Percentiles rank a stretch among this genome's conserved stretches.
Evolutionary conservation across 2,797 vertebrate genomes (phyloP).

Genomic region (Pseudotriccus pelzelni): DNA sequence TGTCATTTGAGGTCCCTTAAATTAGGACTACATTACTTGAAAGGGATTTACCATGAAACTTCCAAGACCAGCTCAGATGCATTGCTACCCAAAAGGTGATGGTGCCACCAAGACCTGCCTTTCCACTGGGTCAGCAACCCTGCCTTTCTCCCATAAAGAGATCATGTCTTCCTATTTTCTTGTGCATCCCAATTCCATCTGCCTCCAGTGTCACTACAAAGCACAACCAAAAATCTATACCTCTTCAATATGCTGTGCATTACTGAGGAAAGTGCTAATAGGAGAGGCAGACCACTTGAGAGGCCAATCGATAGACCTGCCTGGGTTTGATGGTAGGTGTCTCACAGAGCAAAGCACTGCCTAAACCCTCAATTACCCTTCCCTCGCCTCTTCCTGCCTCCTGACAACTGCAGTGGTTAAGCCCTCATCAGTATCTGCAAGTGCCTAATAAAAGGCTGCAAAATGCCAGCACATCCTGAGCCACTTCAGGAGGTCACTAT

Average conservation of each 20-base stretch:
- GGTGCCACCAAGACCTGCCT: not conserved
- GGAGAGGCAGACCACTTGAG: conserved; percentile 50
- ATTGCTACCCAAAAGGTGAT: not conserved
- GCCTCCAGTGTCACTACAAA: not conserved
- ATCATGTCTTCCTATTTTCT: not conserved
- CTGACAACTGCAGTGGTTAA: not conserved
- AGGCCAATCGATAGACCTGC: conserved; percentile 25
- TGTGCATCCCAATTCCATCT: not conserved
- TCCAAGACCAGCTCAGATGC: fast-evolving
- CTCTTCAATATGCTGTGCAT: not conserved
- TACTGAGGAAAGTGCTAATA: conserved; percentile 27
- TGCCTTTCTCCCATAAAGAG: not conserved
- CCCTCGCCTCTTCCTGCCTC: not conserved
- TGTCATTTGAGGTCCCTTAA: not conserved
- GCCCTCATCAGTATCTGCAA: not conserved
- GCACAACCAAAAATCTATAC: conserved; percentile 12
- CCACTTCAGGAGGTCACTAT: not conserved
- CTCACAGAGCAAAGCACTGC: not conserved
- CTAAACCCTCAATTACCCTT: conserved; percentile 59
- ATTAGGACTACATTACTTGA: not conserved
- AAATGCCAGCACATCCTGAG: conserved; percentile 34
- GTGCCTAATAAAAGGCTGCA: conserved; percentile 43
- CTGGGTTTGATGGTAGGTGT: not conserved
- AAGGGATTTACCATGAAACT: not conserved
- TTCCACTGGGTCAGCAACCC: not conserved